Base-by-base conservation (phyloP, 2,113 vertebrate genomes). In the Glaucomys volans region DNA sequence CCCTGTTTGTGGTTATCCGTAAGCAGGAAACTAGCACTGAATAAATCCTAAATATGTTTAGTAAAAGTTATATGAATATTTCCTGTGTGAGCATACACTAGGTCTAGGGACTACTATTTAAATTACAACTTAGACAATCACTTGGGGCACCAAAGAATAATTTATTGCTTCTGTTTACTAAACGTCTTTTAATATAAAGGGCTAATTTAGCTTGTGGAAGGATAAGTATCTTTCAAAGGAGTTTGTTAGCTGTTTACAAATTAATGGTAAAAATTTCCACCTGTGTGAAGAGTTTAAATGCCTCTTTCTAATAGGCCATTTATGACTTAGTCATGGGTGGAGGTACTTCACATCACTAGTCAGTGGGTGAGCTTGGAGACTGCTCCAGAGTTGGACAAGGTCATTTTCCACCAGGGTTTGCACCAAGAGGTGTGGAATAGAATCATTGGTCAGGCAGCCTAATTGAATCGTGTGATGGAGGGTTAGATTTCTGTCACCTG, bases 101-200 rank as follows among this genome's bases (percentile, higher is more conserved):
- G 87, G 64, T 88, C 30, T 94, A 64, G n/a, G 42, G n/a, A 32
- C 14, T 74, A 32, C 26, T 30, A 91, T 57, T 82, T 92, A 88
- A 94, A 94, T 75, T 80, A 80, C 35, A 95, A 28, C 40, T 92
- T 62, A 85, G 62, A 91, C 94, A 91, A 84, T 66, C 69, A 95
- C 74, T 66, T 87, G 44, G 44, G n/a, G 5, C 75, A 91, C 79
- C 64, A 84, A 86, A 71, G 37, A 92, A 76, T 85, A 90, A 84
- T 32, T 66, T 44, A 81, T 44, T 72, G 50, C 11, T 87, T 83
- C 54, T 77, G 13, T 74, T 18, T 75, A 76, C 30, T 69, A 62
- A 83, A 87, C 54, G 8, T 69, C 10, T 28, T 28, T 80, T 94
- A 64, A 44, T 79, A 83, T 90, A 69, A 95, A 91, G 32, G 44